Base-by-base conservation (phyloP, 2,797 vertebrate species). In the Forpus xanthops region DNA sequence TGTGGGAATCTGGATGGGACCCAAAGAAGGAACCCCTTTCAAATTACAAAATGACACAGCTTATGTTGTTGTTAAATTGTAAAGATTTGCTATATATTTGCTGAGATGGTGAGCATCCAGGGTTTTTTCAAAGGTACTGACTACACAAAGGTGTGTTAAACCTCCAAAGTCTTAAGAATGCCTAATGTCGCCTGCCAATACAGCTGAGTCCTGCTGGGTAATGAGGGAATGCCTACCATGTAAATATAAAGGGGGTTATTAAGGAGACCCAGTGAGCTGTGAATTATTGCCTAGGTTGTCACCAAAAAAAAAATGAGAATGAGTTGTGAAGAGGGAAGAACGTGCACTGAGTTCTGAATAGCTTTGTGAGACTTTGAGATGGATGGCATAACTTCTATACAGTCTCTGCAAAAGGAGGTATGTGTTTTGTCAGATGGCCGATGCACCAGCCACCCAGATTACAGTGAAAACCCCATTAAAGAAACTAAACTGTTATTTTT, bases 201-300 rank as follows among this genome's bases (percentile, higher is more conserved):
- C 24, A 11, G 86, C 75, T 94, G 81, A 88, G 93, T 95, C 96
- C 97, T 87, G 56, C 93, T 95, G 89, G 76, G 89, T 96, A 96
- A 97, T 95, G 93, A 94, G 96, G 95, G 89, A 93, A 96, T 96
- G 91, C 93, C 92, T 95, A 93, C 81, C 65, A 85, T 91, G 93
- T 94, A 96, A 95, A 96, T 96, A 93, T 89, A 96, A 97, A 97
- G 86, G 90, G 81, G 96, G 94, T 92, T 95, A 96, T 97, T 97
- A 97, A 95, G 90, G 96, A 97, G 92, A 96, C 89, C 96, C 87
- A 96, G 85, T 90, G 91, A 96, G 74, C 94, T 96, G 96, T 94
- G 87, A 97, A 96, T 97, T 97, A 97, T 95, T 97, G 82, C 90
- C 89, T 95, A 94, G 52, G 88, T 93, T 98, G 89, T 96, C 95